Percentiles rank a stretch among this genome's conserved stretches.
phyloP scores from a whole-genome alignment of 1,140 invertebrate genomes.

The Macrotrachela quadricornifera region DNA sequence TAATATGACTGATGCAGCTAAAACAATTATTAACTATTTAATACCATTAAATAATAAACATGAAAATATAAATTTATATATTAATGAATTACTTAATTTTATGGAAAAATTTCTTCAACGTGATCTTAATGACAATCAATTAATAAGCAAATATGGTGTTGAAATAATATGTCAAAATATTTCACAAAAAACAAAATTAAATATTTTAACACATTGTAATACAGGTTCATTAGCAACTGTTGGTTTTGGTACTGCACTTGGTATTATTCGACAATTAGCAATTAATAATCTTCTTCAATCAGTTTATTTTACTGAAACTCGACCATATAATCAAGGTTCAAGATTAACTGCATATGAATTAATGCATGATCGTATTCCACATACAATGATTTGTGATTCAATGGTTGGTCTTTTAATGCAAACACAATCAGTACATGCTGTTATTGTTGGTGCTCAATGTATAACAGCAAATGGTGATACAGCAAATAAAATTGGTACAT shows the following conservation, averaged over 20 bases:
- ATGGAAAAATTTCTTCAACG: constrained; percentile 44
- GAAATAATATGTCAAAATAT: constrained; percentile 43
- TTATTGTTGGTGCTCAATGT: constrained; percentile 31
- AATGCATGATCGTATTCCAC: constrained; percentile 71
- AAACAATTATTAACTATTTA: constrained; percentile 42
- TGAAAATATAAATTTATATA: no score
- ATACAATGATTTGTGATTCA: constrained; percentile 75
- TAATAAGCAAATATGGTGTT: constrained; percentile 58
- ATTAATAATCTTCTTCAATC: no score
- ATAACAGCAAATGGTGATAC: constrained; percentile 88
- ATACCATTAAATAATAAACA: no score
- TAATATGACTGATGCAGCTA: constrained; percentile 68
- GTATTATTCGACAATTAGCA: constrained; percentile 6
- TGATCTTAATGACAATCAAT: constrained; percentile 62
- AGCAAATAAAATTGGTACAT: constrained; percentile 97
- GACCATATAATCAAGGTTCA: constrained; percentile 83
- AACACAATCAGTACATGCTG: constrained; percentile 33
- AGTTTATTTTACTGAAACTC: constrained; percentile 73
- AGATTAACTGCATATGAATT: constrained; percentile 85
- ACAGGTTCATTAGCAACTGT: constrained; percentile 88
- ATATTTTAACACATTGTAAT: constrained; percentile 83
- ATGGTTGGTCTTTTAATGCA: constrained; percentile 78
- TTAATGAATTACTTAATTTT: no score
- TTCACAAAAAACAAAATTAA: constrained; percentile 27
- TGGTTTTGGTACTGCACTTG: constrained; percentile 86